Conservation (phyloP, 2,888 invertebrate species). For the Electrophaes corylata region DNA sequence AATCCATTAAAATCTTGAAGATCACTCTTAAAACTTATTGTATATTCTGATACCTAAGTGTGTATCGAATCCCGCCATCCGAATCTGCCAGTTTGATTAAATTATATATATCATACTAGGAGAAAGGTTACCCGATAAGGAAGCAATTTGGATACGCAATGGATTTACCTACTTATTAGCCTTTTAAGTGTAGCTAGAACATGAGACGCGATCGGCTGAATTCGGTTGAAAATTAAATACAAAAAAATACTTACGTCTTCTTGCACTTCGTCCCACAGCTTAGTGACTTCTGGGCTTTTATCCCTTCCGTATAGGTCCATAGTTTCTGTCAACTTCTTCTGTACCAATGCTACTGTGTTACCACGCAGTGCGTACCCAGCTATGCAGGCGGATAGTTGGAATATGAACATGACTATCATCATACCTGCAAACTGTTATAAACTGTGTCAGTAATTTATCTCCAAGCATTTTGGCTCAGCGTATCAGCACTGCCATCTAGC, state of each 20-base stretch:
- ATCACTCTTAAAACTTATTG: neutral
- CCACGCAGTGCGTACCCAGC: constrained; percentile 87
- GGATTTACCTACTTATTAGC: no score
- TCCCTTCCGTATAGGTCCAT: constrained; percentile 74
- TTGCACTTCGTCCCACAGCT: constrained; percentile 87
- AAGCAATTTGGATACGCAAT: no score
- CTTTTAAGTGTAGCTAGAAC: no score
- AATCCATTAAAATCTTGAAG: no score
- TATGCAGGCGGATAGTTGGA: constrained; percentile 91
- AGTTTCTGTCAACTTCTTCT: constrained; percentile 76
- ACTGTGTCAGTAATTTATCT: neutral
- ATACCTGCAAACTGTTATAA: constrained; percentile 85
- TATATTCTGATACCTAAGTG: neutral
- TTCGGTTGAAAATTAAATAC: neutral
- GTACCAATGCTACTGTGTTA: constrained; percentile 81
- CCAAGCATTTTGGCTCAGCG: no score
- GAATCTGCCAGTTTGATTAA: no score
- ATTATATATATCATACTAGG: no score
- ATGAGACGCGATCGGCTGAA: neutral
- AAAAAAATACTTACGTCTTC: constrained; percentile 68
- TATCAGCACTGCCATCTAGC: no score
- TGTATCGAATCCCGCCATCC: no score
- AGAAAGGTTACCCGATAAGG: no score
- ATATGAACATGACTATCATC: constrained; percentile 88
- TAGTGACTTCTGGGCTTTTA: constrained; percentile 64